Base-by-base conservation (phyloP, 1,140 invertebrate species). In the Hycleus phaleratus region DNA sequence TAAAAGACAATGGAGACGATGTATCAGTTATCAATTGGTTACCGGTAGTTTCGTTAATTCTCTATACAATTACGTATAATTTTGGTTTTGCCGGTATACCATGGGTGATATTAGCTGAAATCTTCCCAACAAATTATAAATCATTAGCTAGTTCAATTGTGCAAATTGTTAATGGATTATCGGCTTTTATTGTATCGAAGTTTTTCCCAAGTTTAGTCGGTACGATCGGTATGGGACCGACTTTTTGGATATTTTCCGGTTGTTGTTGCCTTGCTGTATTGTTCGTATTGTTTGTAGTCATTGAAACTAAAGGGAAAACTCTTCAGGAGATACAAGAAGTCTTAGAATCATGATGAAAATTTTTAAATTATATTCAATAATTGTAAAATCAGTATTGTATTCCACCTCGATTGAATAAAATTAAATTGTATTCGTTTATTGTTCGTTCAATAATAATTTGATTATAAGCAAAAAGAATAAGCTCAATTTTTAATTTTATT, bases 81-180 rank as follows among this genome's bases (percentile, higher is more conserved):
- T 58, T 62, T 11, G 88, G 87, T 3, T 85, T 89, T 64, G 90
- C 90, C 0, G 87, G 90, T 0, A 72, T 93, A 8, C 87, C 90
- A 0, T 92, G 90, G 88, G 81, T 88, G 1, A 80, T 94, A 26
- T 85, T 91, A 78, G 85, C 84, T 2, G 88, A 94, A 72, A 80
- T 93, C 61, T 88, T 92, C 62, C 83, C 91, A 0, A 76, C 83
- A 0, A 83, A 85, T 61, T 82, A 89, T 2, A 86, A 89, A 68
- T 83, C 86, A 0, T 73, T 82, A 2, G 90, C 88, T 1, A 84
- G 85, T 1, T 81, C 86, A 0, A 75, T 91, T 4, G 85, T 86
- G 0, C 83, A 89, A 0, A 81, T 81, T 39, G 77, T 84, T 49
- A 91, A 87, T 66, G 94, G 91, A 90, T 66, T 80, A 0, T 71